Base-by-base conservation (phyloP, 1,140 invertebrate species). In the Drosophila sp. region DNA sequence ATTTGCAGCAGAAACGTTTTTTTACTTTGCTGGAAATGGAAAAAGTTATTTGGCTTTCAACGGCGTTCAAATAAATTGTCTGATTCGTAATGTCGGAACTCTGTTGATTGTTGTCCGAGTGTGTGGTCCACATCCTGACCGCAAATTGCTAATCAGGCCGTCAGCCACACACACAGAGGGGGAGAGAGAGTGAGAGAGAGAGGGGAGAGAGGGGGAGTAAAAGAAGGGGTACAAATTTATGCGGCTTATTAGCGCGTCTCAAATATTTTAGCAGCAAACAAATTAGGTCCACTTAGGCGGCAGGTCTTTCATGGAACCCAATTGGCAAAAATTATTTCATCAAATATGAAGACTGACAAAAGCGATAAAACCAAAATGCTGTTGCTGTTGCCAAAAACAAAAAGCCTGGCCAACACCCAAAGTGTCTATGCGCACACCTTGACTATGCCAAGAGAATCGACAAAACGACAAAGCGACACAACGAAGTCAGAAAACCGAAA, bases 381-480 rank as follows among this genome's bases (percentile, higher is more conserved):
- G 70, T 73, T 76, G 56, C 32, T 29, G 34, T 27, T 46, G 32
- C 25, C 51, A 45, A 45, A 45, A 14, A 18, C 13, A 51, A 58
- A 56, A 27, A 27, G 36, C 25, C 32, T 56, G 76, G 67, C 70
- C 79, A 89, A 89, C 86, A 90, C 86, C 86, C 86, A 63, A 90
- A 90, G 86, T 90, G 86, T 90, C 86, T 90, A 90, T 87, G 83
- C 76, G 76, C 69, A 87, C 83, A 87, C 82, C 78, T 82, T 48
- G 61, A 61, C 75, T 63, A 87, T 89, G 65, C 61, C 36, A 58
- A 50, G 32, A 45, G 46, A 62, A 45, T 13, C 41, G 13, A 21
- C 41, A 18, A 59, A 38, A 50, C 14, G 14, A 56, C 16, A 62
- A 9, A n/a, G n/a, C n/a, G n/a, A n/a, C n/a, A n/a, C n/a, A n/a